Base-by-base conservation (phyloP, 2,113 vertebrate genomes). In the Oryzias melastigma region DNA sequence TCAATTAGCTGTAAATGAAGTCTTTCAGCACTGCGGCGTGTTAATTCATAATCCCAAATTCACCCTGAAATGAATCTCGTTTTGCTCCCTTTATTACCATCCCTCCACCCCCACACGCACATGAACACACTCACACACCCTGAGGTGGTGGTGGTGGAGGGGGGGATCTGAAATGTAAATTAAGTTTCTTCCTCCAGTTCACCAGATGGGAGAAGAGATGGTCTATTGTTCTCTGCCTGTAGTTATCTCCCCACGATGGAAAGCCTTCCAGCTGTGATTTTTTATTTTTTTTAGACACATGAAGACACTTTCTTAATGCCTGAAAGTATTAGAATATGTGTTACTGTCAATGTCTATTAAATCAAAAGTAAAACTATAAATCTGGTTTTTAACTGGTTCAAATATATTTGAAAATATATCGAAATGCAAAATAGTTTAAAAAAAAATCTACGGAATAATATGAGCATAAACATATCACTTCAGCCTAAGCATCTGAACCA, bases 161-260 rank as follows among this genome's bases (percentile, higher is more conserved):
- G 66, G 68, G 64, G 80, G 80, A 74, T 85, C 80, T 85, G 82
- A 83, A 89, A 90, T 89, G 84, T 85, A 89, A 90, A 89, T 91
- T 73, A 88, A 88, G 86, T 77, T 82, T 78, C 78, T 71, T 77
- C 71, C 76, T 73, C 69, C 64, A 47, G 73, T 89, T 87, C 84
- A 89, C 70, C 90, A 91, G 90, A 91, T 91, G 90, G 89, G 85
- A 84, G 81, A 86, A 84, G 86, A 85, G 83, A 87, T 83, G 78
- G 68, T 87, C 78, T 85, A 89, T 90, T 89, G 87, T 89, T 85
- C 87, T 83, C 87, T 78, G 76, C 78, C 83, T 77, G 79, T 81
- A 86, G 75, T 87, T 87, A 85, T 89, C 84, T 83, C 82, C 81
- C 63, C 55, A 52, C 75, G 80, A 73, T 83, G 87, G 77, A 82